These are phyloP conservation scores for Brenthis ino DNA, from an alignment of 2,888 invertebrate genomes.

Conservation along the genomic window DNA sequence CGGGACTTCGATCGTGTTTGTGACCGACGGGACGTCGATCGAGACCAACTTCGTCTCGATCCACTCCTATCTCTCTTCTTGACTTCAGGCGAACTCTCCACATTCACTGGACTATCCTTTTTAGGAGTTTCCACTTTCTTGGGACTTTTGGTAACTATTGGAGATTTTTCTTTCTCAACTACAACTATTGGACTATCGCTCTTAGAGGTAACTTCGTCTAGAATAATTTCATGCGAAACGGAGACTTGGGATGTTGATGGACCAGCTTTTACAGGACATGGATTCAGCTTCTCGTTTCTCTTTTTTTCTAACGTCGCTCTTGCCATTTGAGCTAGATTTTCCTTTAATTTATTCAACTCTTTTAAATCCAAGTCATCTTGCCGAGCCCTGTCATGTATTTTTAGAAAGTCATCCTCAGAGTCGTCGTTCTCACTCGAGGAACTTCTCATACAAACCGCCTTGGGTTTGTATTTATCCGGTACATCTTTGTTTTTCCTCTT, in stretches of 20 bases:
- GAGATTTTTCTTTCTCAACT: conserved; percentile 29
- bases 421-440: conserved; percentile 84
- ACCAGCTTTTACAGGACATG: conserved; percentile 41
- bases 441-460: conserved; percentile 80
- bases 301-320: conserved; percentile 79
- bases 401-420: conserved; percentile 79
- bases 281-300: conserved; percentile 46
- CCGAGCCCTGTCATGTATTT: conserved; percentile 71
- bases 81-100: conserved; percentile 53
- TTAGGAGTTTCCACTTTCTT: conserved; percentile 42
- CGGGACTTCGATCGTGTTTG: conserved; percentile 63
- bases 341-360: conserved; percentile 86
- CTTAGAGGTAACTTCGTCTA: conserved; percentile 33
- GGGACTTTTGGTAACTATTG: conserved; percentile 35
- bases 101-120: conserved; percentile 50
- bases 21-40: conserved; percentile 50
- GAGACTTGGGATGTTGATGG: conserved; percentile 55
- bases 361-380: conserved; percentile 84
- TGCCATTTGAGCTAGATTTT: conserved; percentile 86
- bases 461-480: conserved; percentile 58
- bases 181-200: conserved; percentile 39
- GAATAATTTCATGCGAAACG: conserved; percentile 31
- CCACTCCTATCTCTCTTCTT: conserved; percentile 52
- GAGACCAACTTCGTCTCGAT: conserved; percentile 53
- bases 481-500: conserved; percentile 54